phyloP scores from a whole-genome alignment of 1,140 invertebrate species.

The Heterodera carotae region DNA sequence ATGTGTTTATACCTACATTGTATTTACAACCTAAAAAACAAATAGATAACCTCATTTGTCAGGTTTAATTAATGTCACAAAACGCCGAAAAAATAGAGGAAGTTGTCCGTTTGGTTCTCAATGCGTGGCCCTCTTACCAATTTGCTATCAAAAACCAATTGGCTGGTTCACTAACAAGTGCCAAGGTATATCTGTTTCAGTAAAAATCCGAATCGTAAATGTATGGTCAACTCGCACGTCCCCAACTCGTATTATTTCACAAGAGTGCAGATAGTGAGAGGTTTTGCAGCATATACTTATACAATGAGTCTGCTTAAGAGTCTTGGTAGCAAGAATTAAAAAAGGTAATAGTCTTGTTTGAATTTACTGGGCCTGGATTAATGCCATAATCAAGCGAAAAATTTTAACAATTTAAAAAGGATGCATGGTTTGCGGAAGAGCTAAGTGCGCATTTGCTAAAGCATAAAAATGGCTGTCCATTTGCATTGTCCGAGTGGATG shows the following conservation, averaged over 20 bases:
- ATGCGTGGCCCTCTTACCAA: slow-evolving; percentile 28
- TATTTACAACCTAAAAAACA: too few species aligned
- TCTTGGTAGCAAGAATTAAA: too few species aligned
- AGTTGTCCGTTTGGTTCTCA: slow-evolving; percentile 12
- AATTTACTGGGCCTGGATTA: too few species aligned
- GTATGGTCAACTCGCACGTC: background rate
- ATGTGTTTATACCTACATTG: too few species aligned
- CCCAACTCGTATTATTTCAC: background rate
- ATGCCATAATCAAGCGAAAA: background rate
- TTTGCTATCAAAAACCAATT: slow-evolving; percentile 30
- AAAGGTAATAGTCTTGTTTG: background rate
- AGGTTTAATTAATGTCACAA: too few species aligned
- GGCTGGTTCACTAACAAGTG: slow-evolving; percentile 1
- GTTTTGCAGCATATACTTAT: too few species aligned
- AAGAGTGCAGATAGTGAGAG: too few species aligned
- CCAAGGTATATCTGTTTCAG: slow-evolving; percentile 6
- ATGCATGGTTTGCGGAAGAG: slow-evolving; percentile 18
- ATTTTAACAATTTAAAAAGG: background rate
- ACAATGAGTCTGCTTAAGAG: too few species aligned
- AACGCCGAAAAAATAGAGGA: background rate
- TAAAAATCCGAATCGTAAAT: background rate
- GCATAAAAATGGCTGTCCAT: background rate
- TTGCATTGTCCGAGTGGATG: slow-evolving; percentile 27
- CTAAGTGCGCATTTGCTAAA: slow-evolving; percentile 18
- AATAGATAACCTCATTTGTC: too few species aligned